phyloP scores from a whole-genome alignment of 2,888 invertebrate species.

The Seira ritae region DNA sequence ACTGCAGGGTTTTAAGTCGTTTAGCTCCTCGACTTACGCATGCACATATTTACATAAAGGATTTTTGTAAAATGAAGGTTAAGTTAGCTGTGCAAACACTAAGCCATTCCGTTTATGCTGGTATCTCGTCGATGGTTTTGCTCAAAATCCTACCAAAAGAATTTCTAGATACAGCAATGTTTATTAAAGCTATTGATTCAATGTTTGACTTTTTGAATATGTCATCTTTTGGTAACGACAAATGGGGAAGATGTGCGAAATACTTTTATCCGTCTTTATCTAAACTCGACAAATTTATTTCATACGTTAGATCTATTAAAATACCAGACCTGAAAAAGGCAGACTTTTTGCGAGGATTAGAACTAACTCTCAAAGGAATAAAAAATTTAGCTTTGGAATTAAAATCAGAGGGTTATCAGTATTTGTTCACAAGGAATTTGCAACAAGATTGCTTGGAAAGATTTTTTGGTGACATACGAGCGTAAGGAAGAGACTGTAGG shows the following conservation, averaged over 20 bases:
- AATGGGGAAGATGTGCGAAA: conserved; percentile 1
- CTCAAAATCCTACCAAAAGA: not conserved
- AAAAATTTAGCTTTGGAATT: not conserved
- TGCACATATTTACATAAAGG: not conserved
- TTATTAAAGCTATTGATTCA: conserved; percentile 18
- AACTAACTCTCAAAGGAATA: not conserved
- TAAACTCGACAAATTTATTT: not conserved
- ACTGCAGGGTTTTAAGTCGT: not conserved
- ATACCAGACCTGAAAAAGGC: not conserved
- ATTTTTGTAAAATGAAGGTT: conserved; percentile 40
- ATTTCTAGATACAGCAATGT: not conserved
- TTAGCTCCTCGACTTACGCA: conserved; percentile 32
- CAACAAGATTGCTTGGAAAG: conserved; percentile 38
- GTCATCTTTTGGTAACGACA: not conserved
- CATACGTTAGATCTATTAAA: not conserved
- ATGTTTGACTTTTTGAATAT: conserved; percentile 42
- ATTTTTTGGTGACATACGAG: conserved; percentile 1
- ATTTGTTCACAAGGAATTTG: conserved; percentile 6
- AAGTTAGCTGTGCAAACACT: conserved; percentile 24
- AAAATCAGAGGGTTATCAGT: conserved; percentile 14
- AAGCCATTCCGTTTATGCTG: conserved; percentile 33
- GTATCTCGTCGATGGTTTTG: not conserved
- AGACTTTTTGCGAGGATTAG: conserved; percentile 5
- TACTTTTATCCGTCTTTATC: not conserved
- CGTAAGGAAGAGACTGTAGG: conserved; percentile 1